phyloP scores from a whole-genome alignment of 2,888 invertebrate species.

The Hyalella azteca region DNA sequence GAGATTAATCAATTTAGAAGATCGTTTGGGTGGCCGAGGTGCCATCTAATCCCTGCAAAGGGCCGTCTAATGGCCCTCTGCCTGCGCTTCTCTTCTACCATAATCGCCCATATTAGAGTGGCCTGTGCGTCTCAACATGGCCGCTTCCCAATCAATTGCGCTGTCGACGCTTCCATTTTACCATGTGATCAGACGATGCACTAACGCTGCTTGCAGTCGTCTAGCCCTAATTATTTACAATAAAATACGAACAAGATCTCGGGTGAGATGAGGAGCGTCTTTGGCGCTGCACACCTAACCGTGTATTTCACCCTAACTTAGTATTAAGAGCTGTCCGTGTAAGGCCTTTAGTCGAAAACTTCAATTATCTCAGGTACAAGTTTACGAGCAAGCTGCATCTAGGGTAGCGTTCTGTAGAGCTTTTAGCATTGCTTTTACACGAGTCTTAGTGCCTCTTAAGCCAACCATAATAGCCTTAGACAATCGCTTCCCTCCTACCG shows the following conservation, averaged over 20 bases:
- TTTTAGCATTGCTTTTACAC: background rate
- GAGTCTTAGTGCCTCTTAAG: slow-evolving; percentile 14
- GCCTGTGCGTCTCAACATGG: background rate
- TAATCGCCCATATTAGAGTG: slow-evolving; percentile 6
- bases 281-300: too few relatives aligned
- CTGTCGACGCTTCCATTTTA: background rate
- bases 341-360: background rate
- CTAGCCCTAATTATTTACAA: background rate
- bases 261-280: background rate
- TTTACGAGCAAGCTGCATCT: background rate
- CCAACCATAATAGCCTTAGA: background rate
- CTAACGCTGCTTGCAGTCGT: background rate
- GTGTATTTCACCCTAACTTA: too few relatives aligned
- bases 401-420: background rate
- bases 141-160: background rate
- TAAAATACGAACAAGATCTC: background rate
- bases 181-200: background rate
- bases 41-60: slow-evolving; percentile 23
- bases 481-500: background rate
- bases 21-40: slow-evolving; percentile 2
- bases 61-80: slow-evolving; percentile 14
- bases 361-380: background rate
- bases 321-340: too few relatives aligned
- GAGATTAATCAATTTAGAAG: slow-evolving; percentile 28
- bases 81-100: slow-evolving; percentile 5